Conservation (phyloP, 2,113 vertebrate species). For the Triplophysa dalaica region DNA sequence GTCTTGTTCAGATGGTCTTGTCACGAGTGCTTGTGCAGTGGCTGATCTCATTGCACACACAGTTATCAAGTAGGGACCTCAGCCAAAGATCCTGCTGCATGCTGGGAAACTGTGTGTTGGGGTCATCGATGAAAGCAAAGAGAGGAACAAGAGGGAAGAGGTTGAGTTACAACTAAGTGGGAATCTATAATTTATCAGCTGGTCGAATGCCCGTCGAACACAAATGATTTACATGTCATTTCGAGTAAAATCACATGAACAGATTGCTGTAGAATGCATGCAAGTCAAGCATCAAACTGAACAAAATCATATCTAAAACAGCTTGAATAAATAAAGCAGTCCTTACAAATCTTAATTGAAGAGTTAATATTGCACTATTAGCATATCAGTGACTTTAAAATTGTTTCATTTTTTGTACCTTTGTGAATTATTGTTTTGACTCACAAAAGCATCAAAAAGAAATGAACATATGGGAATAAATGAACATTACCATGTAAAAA, state of each 20-base stretch:
- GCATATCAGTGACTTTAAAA: neutral
- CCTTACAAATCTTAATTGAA: neutral
- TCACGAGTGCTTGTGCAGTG: conserved; percentile 19
- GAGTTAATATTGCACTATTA: neutral
- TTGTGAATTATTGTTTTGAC: neutral
- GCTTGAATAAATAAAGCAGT: neutral
- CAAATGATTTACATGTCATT: conserved; percentile 44
- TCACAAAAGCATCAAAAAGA: neutral
- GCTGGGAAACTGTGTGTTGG: conserved; percentile 53
- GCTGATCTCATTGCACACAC: conserved; percentile 52
- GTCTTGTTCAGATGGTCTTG: conserved; percentile 33
- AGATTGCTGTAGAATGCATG: conserved; percentile 8
- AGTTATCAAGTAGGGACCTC: conserved; percentile 51
- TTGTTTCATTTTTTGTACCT: neutral
- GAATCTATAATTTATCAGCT: conserved; percentile 58
- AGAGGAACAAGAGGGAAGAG: conserved; percentile 50
- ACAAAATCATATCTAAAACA: neutral
- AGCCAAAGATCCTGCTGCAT: conserved; percentile 64
- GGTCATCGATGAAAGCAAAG: conserved; percentile 59
- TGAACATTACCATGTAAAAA: neutral
- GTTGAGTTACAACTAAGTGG: conserved; percentile 55
- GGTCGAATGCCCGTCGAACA: conserved; percentile 14
- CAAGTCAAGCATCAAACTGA: neutral
- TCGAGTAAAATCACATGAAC: conserved; percentile 14
- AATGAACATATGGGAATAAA: neutral